Base-by-base conservation (phyloP, 2,113 vertebrate genomes). In the Urocitellus parryii region DNA sequence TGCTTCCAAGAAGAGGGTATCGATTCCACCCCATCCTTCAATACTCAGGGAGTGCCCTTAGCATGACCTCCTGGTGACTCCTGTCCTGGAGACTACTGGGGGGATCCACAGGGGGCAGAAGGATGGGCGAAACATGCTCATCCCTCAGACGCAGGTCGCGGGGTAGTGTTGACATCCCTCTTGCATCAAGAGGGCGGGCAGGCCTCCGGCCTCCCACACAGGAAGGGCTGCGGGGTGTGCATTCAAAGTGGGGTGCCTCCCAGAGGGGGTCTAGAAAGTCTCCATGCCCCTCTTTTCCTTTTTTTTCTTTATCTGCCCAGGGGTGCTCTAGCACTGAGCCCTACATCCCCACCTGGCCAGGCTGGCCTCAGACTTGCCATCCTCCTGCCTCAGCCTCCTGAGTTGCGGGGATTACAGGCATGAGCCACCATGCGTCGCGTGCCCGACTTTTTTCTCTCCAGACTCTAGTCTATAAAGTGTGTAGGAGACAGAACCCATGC, bases 181-280 rank as follows among this genome's bases (percentile, higher is more conserved):
- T 25, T 0, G 4, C 27, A 24, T 51, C 63, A 32, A 29, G 45
- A 34, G 85, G 25, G 24, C 39, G 11, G 25, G 6, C 18, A 34
- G 22, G 1, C 9, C 6, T 14, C 1, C 27, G 42, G 4, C n/a
- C 42, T 37, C 29, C 4, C 11, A 25, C 72, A 56, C 0, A 22
- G 18, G 20, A 58, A 53, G 29, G 0, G 1, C 12, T 37, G 25
- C 10, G 7, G 42, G 51, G 14, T 4, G 24, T 9, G 32, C 53
- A 14, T 68, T 92, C 34, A 14, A 34, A 94, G 16, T 5, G 17
- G 42, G 58, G 13, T 51, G 6, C 1, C 37, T 39, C 6, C 4
- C 29, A 2, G 24, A 20, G n/a, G 24, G 34, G 11, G 4, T 8
- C 10, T 7, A 63, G 9, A 63, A 24, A 14, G 25, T 24, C 14